Conservation (phyloP, 1,140 invertebrate species). For the Eumaeus atala region DNA sequence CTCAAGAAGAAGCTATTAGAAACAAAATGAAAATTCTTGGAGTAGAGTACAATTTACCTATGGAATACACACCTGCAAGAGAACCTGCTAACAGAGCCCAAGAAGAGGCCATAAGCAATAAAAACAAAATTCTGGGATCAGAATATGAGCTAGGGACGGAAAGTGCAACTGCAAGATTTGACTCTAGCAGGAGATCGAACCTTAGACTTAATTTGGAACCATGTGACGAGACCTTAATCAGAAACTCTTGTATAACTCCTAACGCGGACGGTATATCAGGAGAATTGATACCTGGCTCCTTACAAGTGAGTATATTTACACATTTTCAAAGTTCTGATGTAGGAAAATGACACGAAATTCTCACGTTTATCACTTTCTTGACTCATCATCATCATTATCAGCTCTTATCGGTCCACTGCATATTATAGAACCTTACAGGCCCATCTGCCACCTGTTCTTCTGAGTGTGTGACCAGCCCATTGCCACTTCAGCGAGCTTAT, state of each 20-base stretch:
- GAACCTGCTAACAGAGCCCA: constrained; percentile 46
- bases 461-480: too few relatives aligned
- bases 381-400: too few relatives aligned
- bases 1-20: constrained; percentile 46
- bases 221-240: constrained; percentile 32
- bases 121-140: constrained; percentile 28
- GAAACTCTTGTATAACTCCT: constrained; percentile 30
- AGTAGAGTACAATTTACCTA: constrained; percentile 32
- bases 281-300: constrained; percentile 42
- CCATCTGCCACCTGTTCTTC: too few relatives aligned
- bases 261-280: constrained; percentile 49
- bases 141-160: constrained; percentile 38
- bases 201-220: constrained; percentile 65
- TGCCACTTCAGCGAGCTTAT: too few relatives aligned
- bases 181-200: constrained; percentile 38
- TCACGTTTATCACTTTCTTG: background rate
- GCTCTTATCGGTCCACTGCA: too few relatives aligned
- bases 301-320: background rate
- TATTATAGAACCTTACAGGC: too few relatives aligned
- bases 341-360: background rate
- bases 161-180: constrained; percentile 30
- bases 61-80: constrained; percentile 24
- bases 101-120: constrained; percentile 52
- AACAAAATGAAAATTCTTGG: constrained; percentile 40
- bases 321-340: background rate